Conservation (phyloP, 2,113 vertebrate genomes). For the Gymnarchus niloticus region DNA sequence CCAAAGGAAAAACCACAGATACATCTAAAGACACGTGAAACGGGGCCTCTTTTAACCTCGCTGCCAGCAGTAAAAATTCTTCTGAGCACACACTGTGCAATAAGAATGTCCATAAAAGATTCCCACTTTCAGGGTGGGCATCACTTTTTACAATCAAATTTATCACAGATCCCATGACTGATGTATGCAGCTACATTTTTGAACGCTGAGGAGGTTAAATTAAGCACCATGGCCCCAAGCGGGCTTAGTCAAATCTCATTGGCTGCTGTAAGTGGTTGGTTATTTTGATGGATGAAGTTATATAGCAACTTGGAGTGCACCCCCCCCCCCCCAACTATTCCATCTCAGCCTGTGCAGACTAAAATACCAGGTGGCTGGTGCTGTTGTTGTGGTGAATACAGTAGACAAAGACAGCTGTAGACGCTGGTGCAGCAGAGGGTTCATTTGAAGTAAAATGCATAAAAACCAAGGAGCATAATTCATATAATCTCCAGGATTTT, state of each 20-base stretch:
- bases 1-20: neutral
- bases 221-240: neutral
- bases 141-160: neutral
- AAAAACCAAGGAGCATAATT: too few relatives aligned
- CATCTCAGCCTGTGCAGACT: neutral
- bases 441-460: neutral
- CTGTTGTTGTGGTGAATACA: neutral
- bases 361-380: neutral
- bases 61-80: neutral
- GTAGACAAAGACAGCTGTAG: neutral
- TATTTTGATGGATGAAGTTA: neutral
- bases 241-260: neutral
- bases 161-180: neutral
- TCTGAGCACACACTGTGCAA: neutral
- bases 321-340: too few relatives aligned
- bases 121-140: neutral
- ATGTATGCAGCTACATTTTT: neutral
- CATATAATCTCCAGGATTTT: neutral
- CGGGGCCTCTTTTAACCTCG: neutral
- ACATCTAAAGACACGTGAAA: neutral
- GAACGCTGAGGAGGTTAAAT: neutral
- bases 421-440: neutral
- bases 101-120: neutral
- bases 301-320: neutral
- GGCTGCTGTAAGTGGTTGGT: neutral